A percentile compares a stretch with the other conserved stretches of the same genome.
Conservation (phyloP, 1,140 invertebrate genomes). For the Drosophila pectinifera region DNA sequence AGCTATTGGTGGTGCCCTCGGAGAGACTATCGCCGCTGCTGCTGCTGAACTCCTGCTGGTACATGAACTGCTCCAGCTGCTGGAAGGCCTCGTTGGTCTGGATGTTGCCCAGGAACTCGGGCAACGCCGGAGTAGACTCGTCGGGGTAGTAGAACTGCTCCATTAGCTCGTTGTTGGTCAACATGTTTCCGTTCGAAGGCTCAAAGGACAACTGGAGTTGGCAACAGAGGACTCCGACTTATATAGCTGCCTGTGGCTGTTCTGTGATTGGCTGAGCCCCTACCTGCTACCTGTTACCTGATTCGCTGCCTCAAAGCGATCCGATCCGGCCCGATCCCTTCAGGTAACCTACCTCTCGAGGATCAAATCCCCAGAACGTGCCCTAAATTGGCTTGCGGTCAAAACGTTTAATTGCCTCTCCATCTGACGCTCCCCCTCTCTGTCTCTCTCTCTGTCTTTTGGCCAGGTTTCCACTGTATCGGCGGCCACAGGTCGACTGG, state of each 20-base stretch:
- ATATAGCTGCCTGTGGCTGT: constrained; percentile 41
- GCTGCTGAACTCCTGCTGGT: constrained; percentile 47
- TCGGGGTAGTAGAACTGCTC: constrained; percentile 65
- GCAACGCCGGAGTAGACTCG: constrained; percentile 12
- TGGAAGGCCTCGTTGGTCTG: constrained; percentile 43
- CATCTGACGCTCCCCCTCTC: not conserved
- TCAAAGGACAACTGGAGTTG: constrained; percentile 70
- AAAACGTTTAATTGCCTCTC: constrained; percentile 79
- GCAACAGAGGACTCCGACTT: constrained; percentile 4
- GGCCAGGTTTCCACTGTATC: constrained; percentile 15
- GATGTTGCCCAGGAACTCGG: constrained; percentile 13
- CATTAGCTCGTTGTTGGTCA: constrained; percentile 71
- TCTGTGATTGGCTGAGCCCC: constrained; percentile 53
- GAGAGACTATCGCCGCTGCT: constrained; percentile 61
- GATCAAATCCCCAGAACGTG: constrained; percentile 38
- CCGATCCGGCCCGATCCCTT: constrained; percentile 29
- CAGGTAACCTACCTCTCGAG: constrained; percentile 16
- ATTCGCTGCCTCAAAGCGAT: constrained; percentile 51
- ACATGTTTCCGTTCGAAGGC: constrained; percentile 52
- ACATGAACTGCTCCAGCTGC: constrained; percentile 63
- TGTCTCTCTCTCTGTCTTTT: constrained; percentile 4
- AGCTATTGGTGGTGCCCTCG: constrained; percentile 55
- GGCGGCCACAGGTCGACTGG: constrained; percentile 1
- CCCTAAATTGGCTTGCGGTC: constrained; percentile 84
- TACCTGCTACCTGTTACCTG: constrained; percentile 56